Conservation (phyloP, 2,888 invertebrate genomes). For the Myopa testacea region DNA sequence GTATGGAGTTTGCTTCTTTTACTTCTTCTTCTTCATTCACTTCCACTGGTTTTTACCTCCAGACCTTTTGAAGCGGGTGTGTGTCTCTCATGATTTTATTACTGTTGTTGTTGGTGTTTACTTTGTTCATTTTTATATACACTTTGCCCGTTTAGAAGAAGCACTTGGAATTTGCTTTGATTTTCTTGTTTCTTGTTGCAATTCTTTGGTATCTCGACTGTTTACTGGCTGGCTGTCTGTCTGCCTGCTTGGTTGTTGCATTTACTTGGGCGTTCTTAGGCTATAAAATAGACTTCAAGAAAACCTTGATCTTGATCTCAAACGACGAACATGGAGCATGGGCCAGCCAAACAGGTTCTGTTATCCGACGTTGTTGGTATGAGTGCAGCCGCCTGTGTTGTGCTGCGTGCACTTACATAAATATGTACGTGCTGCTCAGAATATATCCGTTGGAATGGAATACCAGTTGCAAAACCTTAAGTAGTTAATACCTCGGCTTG, state of each 20-base stretch:
- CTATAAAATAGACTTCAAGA: constrained; percentile 37
- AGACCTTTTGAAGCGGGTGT: constrained; percentile 9
- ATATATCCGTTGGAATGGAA: background rate
- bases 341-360: constrained; percentile 53
- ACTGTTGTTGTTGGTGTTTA: constrained; percentile 20
- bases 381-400: background rate
- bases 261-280: constrained; percentile 38
- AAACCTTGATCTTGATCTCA: constrained; percentile 65
- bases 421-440: background rate
- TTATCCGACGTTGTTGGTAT: constrained; percentile 47
- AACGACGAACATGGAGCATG: constrained; percentile 41
- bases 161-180: constrained; percentile 17
- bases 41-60: background rate
- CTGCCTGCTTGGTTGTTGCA: constrained; percentile 27
- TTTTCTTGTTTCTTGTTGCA: constrained; percentile 21
- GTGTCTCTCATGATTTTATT: background rate
- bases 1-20: background rate
- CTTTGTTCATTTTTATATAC: background rate
- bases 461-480: constrained; percentile 1
- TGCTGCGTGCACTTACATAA: background rate
- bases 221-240: constrained; percentile 17
- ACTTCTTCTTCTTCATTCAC: constrained; percentile 7
- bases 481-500: background rate
- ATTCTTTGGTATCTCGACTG: constrained; percentile 24
- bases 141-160: background rate